These are phyloP conservation scores for Malthinus seriepunctatus DNA, from an alignment of 2,888 invertebrate species.

Conservation along the genomic window DNA sequence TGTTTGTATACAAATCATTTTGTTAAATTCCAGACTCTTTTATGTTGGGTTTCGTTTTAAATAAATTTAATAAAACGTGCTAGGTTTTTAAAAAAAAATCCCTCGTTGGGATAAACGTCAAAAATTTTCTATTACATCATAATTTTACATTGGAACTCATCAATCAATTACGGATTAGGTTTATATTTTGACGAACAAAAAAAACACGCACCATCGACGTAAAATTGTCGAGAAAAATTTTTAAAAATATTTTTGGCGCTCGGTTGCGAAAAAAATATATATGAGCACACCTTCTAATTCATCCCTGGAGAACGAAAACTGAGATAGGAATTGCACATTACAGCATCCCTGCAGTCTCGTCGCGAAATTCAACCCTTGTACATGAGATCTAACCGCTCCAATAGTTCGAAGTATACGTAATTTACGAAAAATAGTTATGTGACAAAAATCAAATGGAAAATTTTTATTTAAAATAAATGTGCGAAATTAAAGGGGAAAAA, in stretches of 20 bases:
- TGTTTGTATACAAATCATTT: too few species aligned
- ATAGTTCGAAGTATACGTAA: slow-evolving; percentile 7
- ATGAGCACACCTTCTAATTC: slow-evolving; percentile 35
- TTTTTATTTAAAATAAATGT: not conserved
- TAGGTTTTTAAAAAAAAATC: too few species aligned
- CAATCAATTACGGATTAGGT: too few species aligned
- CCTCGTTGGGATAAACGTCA: too few species aligned
- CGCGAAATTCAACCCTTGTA: slow-evolving; percentile 40
- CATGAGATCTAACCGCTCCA: slow-evolving; percentile 15
- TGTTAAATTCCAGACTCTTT: too few species aligned
- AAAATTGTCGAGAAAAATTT: not conserved
- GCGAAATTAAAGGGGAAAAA: not conserved
- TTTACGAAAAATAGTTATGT: slow-evolving; percentile 13
- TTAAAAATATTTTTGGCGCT: slow-evolving; percentile 1
- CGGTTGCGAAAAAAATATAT: slow-evolving; percentile 6
- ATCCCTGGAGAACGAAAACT: slow-evolving; percentile 33
- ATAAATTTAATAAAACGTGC: too few species aligned
- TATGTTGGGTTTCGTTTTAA: too few species aligned
- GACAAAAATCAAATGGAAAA: not conserved
- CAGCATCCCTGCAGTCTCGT: slow-evolving; percentile 51
- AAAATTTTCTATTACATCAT: too few species aligned
- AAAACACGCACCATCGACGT: not conserved
- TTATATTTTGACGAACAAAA: not conserved
- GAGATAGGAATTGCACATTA: slow-evolving; percentile 34
- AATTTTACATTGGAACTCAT: too few species aligned